Base-by-base conservation (phyloP, 2,113 vertebrate species). In the Desmodus rotundus region DNA sequence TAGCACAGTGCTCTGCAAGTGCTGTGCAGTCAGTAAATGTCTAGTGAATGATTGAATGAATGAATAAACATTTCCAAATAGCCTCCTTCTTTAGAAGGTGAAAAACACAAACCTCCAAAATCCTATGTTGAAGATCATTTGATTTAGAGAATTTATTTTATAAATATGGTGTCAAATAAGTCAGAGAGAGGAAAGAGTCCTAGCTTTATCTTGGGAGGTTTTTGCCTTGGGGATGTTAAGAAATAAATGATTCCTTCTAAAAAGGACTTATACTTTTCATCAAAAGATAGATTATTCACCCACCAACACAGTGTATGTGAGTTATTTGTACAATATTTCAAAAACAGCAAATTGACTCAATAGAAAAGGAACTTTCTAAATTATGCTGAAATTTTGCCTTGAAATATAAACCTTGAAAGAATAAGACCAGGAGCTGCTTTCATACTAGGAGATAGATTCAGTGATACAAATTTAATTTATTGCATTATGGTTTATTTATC, bases 321-420 rank as follows among this genome's bases (percentile, higher is more conserved):
- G 96, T 97, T 98, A 97, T 97, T 97, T 98, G 95, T 97, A 97
- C 92, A 96, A 97, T 98, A 97, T 97, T 98, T 98, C 98, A 98
- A 91, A 96, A 97, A 89, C 81, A 96, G 97, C 89, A 98, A 98
- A 98, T 96, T 97, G 97, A 98, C 94, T 98, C 94, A 95, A 91
- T 97, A 98, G 97, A 98, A 97, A 97, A 98, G 94, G 90, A 77
- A 85, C 91, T 10, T 47, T 97, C 96, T 98, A 98, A 97, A 97
- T 96, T 93, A 96, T 95, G 96, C 86, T 84, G 97, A 97, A 97
- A 95, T 97, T 97, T 97, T 97, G 81, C 95, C 88, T 96, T 98
- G 94, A 98, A 98, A 97, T 97, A 98, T 95, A 94, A 96, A 96
- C 95, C 83, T 96, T 78, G 94, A 68, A 95, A 97, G 82, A 94